Evolutionary conservation across 2,113 vertebrate genomes (phyloP).

Genomic region (Bombycilla garrulus): DNA sequence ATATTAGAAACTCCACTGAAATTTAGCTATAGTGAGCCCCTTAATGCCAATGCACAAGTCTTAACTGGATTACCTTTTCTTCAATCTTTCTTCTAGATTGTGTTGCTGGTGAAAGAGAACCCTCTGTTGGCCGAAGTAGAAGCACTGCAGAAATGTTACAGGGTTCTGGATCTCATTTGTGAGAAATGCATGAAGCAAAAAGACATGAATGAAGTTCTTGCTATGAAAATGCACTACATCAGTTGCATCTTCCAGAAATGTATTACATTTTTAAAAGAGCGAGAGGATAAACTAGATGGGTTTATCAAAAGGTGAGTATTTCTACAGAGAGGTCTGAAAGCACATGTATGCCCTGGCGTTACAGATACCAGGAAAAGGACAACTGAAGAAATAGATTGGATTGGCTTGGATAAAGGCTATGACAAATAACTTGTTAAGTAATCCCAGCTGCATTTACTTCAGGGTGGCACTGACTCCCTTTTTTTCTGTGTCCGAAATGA

Average conservation of each 20-base stretch:
- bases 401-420: background rate
- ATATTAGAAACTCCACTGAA: background rate
- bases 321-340: background rate
- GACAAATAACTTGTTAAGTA: background rate
- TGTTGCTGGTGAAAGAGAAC: constrained; percentile 92
- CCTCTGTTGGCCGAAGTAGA: constrained; percentile 85
- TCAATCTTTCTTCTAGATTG: constrained; percentile 77
- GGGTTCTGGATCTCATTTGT: constrained; percentile 93
- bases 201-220: constrained; percentile 98
- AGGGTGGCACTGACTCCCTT: background rate
- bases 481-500: background rate
- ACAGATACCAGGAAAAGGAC: background rate
- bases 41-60: background rate
- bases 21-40: background rate
- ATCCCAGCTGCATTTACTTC: background rate
- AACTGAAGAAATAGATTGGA: background rate
- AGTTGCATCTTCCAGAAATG: constrained; percentile 94
- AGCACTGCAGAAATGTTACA: constrained; percentile 87
- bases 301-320: constrained; percentile 85
- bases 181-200: constrained; percentile 97
- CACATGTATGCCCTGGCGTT: background rate
- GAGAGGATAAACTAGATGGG: constrained; percentile 87
- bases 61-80: background rate
- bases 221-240: constrained; percentile 98
- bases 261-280: constrained; percentile 83